Evolutionary conservation across 1,140 invertebrate species (phyloP).

Genomic region (Mizuhopecten yessoensis): DNA sequence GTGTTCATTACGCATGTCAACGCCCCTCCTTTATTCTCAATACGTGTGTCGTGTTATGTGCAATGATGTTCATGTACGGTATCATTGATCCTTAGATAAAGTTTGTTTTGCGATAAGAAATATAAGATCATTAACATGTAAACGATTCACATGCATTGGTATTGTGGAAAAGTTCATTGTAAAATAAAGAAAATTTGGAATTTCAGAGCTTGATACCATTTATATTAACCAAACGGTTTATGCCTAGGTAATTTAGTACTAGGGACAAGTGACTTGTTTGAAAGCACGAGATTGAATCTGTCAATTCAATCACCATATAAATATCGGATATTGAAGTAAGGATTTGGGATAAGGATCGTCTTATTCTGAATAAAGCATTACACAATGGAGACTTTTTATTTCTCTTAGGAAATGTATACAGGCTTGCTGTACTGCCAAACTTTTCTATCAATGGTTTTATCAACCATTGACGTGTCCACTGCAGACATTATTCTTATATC

Average conservation of each 20-base stretch:
- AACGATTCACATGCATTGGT: too few relatives aligned
- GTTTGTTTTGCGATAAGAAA: too few relatives aligned
- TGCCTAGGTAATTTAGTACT: background rate
- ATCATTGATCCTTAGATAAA: too few relatives aligned
- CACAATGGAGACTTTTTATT: background rate
- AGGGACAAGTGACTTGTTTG: background rate
- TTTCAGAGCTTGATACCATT: too few relatives aligned
- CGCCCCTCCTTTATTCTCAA: too few relatives aligned
- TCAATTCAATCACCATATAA: background rate
- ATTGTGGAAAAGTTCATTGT: too few relatives aligned
- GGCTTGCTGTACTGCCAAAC: background rate
- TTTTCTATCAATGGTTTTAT: background rate
- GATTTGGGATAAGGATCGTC: background rate
- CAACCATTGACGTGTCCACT: background rate
- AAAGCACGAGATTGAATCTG: background rate
- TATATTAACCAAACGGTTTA: background rate
- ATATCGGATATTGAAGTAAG: background rate
- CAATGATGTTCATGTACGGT: too few relatives aligned
- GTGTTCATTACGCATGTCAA: too few relatives aligned
- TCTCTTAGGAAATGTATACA: background rate
- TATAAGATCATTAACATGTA: too few relatives aligned
- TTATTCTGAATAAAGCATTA: slow-evolving; percentile 13
- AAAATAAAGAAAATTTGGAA: too few relatives aligned
- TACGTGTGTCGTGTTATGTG: too few relatives aligned
- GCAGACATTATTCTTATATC: slow-evolving; percentile 3